A percentile compares a stretch with the other conserved stretches of the same genome.
phyloP scores from a whole-genome alignment of 2,797 vertebrate species.

The Scleropages formosus region DNA sequence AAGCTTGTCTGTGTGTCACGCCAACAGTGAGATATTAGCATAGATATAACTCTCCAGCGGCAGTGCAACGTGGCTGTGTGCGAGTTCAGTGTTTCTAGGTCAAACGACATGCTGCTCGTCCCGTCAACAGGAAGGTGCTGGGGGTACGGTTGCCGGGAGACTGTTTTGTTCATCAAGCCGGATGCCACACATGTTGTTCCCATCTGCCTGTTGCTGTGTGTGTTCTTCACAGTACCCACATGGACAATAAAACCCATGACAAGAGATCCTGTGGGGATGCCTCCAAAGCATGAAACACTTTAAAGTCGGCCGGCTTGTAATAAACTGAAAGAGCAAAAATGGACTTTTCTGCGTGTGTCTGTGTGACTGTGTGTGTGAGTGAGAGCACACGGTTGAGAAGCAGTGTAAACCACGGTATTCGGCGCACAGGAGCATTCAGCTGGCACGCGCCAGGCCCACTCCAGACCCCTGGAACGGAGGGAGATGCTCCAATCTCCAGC shows the following conservation, averaged over 20 bases:
- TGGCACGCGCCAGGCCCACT: not conserved
- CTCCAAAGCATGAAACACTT: too few species aligned
- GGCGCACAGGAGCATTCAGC: not conserved
- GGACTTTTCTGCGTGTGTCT: not conserved
- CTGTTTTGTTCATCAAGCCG: not conserved
- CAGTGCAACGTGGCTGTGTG: not conserved
- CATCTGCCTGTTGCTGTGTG: too few species aligned
- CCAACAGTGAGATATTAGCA: not conserved
- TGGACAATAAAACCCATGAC: too few species aligned
- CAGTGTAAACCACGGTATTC: not conserved
- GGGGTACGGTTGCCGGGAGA: not conserved
- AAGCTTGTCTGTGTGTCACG: not conserved
- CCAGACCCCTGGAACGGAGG: not conserved
- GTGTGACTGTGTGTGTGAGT: too few species aligned
- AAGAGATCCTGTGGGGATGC: too few species aligned
- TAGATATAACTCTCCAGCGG: not conserved
- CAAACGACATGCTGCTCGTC: not conserved
- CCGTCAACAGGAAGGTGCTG: not conserved
- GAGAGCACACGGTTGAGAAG: too few species aligned
- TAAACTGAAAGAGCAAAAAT: too few species aligned
- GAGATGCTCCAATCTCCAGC: conserved; percentile 4
- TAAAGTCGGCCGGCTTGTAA: too few species aligned
- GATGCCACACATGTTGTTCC: not conserved
- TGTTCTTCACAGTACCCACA: too few species aligned
- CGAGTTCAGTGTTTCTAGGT: not conserved